phyloP scores from a whole-genome alignment of 2,113 vertebrate genomes.

The Sorex araneus region DNA sequence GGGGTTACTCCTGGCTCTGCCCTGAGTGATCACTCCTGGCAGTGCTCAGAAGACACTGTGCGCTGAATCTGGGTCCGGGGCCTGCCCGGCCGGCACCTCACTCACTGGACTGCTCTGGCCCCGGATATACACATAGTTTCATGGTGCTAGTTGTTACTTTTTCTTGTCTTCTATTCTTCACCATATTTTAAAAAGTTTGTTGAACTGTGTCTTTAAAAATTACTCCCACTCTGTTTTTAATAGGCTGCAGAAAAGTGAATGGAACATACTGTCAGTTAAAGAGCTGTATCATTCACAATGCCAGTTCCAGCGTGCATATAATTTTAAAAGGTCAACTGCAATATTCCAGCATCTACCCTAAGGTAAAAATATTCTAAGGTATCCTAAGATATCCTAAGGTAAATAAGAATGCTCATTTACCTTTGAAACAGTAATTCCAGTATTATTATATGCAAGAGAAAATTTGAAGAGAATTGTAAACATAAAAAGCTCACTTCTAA shows the following conservation, averaged over 20 bases:
- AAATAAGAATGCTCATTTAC: neutral
- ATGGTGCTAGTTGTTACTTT: slow-evolving; percentile 24
- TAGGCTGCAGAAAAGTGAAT: neutral
- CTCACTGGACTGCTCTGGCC: too few species aligned
- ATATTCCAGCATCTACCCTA: neutral
- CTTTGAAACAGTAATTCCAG: slow-evolving; percentile 2
- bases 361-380: too few species aligned
- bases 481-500: neutral
- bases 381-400: too few species aligned
- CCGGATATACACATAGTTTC: neutral
- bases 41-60: too few species aligned
- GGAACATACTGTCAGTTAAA: too few species aligned
- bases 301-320: neutral
- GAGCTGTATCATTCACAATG: neutral
- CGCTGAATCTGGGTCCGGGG: too few species aligned
- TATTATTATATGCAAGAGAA: slow-evolving; percentile 22
- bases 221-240: slow-evolving; percentile 34
- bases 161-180: neutral
- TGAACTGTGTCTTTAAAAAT: slow-evolving; percentile 3
- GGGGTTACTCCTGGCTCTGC: too few species aligned
- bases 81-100: neutral
- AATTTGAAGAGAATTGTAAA: slow-evolving; percentile 1
- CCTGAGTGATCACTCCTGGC: too few species aligned
- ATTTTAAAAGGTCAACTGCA: neutral
- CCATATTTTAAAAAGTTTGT: neutral